These are phyloP conservation scores for Falco columbarius DNA, from an alignment of 2,797 vertebrate genomes.

Conservation along the genomic window DNA sequence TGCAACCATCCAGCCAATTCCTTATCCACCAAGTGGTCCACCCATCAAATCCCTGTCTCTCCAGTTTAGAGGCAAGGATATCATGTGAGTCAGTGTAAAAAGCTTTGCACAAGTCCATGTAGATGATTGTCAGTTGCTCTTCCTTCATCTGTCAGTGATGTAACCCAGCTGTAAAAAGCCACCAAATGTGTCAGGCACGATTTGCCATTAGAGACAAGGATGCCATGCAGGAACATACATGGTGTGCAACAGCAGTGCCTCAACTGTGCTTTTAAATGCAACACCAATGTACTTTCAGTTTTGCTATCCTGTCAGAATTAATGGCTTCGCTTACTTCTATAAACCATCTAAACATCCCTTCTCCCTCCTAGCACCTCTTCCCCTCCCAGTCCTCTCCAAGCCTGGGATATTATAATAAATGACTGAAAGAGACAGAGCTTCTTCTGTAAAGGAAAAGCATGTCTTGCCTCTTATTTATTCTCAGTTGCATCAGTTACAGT, in stretches of 20 bases:
- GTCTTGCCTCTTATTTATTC: background rate
- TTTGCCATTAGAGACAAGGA: too few species aligned
- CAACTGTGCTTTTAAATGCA: background rate
- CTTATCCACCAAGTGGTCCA: too few species aligned
- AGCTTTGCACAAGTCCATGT: too few species aligned
- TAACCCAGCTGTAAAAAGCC: too few species aligned
- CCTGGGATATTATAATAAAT: background rate
- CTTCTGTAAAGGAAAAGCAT: background rate
- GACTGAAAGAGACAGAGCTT: background rate
- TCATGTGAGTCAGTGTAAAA: too few species aligned
- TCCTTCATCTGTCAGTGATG: too few species aligned
- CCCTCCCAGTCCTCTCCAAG: background rate
- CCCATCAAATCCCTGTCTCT: too few species aligned
- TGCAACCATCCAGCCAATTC: too few species aligned
- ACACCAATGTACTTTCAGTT: background rate
- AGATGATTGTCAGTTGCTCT: too few species aligned
- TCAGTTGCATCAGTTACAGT: background rate
- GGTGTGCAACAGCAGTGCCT: background rate
- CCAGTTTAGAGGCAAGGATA: too few species aligned
- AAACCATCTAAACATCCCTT: background rate
- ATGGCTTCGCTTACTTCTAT: background rate
- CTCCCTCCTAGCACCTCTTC: background rate
- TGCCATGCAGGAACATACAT: background rate
- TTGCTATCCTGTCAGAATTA: background rate
- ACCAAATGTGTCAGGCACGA: too few species aligned